Conservation (phyloP, 2,888 invertebrate genomes). For the Drosophila peninsularis region DNA sequence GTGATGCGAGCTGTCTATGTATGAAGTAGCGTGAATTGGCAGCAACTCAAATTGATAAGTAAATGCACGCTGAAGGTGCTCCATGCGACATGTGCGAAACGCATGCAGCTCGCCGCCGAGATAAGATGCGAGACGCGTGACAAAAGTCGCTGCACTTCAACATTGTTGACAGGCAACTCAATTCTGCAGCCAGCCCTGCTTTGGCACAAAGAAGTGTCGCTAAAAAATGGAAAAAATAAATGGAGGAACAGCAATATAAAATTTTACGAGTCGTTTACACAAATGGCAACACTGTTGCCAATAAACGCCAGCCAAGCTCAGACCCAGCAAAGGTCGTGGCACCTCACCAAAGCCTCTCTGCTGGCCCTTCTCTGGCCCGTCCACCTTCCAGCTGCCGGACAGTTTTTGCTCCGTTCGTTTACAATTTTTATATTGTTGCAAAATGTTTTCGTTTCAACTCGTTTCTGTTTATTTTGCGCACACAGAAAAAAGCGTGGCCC, state of each 20-base stretch:
- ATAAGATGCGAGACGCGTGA: constrained; percentile 16
- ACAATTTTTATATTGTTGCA: constrained; percentile 77
- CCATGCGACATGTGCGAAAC: constrained; percentile 1
- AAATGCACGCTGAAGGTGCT: constrained; percentile 34
- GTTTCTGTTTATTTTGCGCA: constrained; percentile 70
- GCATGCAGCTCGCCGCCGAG: background rate
- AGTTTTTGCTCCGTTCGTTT: constrained; percentile 46
- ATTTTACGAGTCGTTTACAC: constrained; percentile 80
- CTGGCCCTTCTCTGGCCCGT: background rate
- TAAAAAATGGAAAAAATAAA: constrained; percentile 18
- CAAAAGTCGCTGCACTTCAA: constrained; percentile 29
- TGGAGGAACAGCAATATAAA: constrained; percentile 65
- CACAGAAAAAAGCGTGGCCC: constrained; percentile 45
- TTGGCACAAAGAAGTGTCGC: constrained; percentile 28
- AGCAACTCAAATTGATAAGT: constrained; percentile 50
- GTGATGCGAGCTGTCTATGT: constrained; percentile 30
- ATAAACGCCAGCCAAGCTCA: constrained; percentile 54
- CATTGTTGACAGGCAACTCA: constrained; percentile 54
- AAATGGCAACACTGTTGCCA: constrained; percentile 80
- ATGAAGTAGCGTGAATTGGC: constrained; percentile 37
- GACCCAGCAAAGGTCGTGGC: constrained; percentile 47
- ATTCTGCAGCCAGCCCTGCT: constrained; percentile 22
- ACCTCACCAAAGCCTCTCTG: constrained; percentile 1
- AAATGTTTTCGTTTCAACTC: constrained; percentile 78
- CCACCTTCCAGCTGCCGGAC: constrained; percentile 10